Evolutionary conservation across 2,113 vertebrate genomes (phyloP).

Genomic region (Orientallactaga bullata): DNA sequence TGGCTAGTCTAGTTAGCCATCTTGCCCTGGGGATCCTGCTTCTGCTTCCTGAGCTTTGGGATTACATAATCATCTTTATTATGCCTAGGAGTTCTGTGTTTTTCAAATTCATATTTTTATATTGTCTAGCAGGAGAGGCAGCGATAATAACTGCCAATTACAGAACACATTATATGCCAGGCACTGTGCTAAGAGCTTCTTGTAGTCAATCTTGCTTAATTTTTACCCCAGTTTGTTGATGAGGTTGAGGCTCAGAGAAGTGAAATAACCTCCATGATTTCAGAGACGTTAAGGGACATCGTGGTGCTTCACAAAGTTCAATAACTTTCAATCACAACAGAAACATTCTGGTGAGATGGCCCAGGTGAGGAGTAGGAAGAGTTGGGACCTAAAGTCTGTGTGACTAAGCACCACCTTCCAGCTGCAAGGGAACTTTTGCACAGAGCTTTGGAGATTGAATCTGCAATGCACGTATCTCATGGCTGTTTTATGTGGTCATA

Average conservation of each 20-base stretch:
- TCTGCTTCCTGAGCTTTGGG: too few relatives aligned
- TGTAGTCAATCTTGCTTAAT: neutral
- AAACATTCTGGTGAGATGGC: neutral
- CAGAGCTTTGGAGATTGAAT: constrained; percentile 1
- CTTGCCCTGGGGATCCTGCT: too few relatives aligned
- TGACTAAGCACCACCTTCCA: constrained; percentile 3
- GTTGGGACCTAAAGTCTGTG: neutral
- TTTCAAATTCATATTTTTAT: constrained; percentile 30
- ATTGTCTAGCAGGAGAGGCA: neutral
- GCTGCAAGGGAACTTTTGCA: neutral
- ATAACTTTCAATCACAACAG: neutral
- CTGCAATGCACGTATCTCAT: neutral
- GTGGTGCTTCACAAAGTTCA: neutral
- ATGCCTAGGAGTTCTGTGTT: neutral
- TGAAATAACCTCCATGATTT: neutral
- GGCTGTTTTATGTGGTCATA: neutral
- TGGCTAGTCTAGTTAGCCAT: too few relatives aligned
- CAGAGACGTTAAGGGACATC: neutral
- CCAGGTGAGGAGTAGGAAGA: neutral
- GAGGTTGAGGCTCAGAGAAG: neutral
- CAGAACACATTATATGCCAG: neutral
- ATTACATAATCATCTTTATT: neutral
- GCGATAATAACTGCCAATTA: constrained; percentile 15
- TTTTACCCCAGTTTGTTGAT: neutral
- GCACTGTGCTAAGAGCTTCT: neutral